Evolutionary conservation across 2,888 invertebrate genomes (phyloP).

Genomic region (Aleiodes testaceus): DNA sequence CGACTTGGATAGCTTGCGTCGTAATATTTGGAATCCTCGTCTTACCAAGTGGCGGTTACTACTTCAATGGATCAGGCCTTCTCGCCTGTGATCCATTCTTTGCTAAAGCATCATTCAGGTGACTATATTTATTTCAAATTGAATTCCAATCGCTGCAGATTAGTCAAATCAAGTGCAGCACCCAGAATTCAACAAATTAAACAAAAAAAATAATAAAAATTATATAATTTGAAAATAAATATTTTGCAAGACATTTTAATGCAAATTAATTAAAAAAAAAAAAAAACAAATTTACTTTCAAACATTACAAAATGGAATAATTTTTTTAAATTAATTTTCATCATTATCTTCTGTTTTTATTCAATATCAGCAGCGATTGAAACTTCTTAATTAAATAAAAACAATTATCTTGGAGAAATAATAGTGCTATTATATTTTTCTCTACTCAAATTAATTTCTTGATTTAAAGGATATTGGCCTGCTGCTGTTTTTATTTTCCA

Average conservation of each 20-base stretch:
- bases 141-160: too few species aligned
- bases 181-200: too few species aligned
- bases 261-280: too few species aligned
- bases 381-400: background rate
- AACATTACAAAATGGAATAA: too few species aligned
- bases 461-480: slow-evolving; percentile 81
- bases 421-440: slow-evolving; percentile 2
- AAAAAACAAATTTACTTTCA: too few species aligned
- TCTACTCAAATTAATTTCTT: slow-evolving; percentile 5
- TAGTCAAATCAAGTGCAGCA: too few species aligned
- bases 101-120: slow-evolving; percentile 81
- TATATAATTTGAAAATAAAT: too few species aligned
- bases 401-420: background rate
- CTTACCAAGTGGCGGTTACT: slow-evolving; percentile 88
- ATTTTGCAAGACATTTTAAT: too few species aligned
- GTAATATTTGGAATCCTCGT: slow-evolving; percentile 88
- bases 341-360: too few species aligned
- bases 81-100: slow-evolving; percentile 93
- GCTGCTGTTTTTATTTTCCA: slow-evolving; percentile 91
- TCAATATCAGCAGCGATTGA: too few species aligned
- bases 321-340: too few species aligned
- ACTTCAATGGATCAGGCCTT: slow-evolving; percentile 89
- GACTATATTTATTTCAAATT: slow-evolving; percentile 39
- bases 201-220: too few species aligned
- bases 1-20: slow-evolving; percentile 89